Evolutionary conservation across 1,140 invertebrate species (phyloP).

Genomic region (Riptortus pedestris): DNA sequence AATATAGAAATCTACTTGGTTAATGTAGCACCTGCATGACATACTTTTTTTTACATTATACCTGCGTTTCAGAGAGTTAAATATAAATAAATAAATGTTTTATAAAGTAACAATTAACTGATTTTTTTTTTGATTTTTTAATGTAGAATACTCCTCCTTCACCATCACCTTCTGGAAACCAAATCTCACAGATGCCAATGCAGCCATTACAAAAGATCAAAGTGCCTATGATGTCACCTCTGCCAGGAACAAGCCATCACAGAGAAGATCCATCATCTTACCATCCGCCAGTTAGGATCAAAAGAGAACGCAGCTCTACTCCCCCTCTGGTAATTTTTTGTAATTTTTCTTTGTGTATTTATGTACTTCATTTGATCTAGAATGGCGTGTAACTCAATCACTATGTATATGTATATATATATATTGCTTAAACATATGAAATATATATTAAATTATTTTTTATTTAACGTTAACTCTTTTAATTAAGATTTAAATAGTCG

Average conservation of each 20-base stretch:
- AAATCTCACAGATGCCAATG: neutral
- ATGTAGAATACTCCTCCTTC: constrained; percentile 6
- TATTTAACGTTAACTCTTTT: too few relatives aligned
- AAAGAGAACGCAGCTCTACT: neutral
- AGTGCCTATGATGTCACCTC: neutral
- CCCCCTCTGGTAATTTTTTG: constrained; percentile 10
- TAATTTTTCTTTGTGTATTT: neutral
- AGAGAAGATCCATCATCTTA: constrained; percentile 4
- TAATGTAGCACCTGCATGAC: too few relatives aligned
- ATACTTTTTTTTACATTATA: too few relatives aligned
- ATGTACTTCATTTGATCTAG: neutral
- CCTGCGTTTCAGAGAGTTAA: too few relatives aligned
- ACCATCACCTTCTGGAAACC: neutral
- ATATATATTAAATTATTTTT: too few relatives aligned
- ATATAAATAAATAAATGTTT: too few relatives aligned
- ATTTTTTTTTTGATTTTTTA: too few relatives aligned
- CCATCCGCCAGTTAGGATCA: constrained; percentile 8
- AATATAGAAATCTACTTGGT: too few relatives aligned
- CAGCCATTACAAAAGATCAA: neutral
- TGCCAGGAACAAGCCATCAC: neutral
- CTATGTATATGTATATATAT: neutral
- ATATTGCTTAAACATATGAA: neutral
- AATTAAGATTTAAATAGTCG: too few relatives aligned
- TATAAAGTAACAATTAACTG: too few relatives aligned
- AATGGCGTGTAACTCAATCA: neutral